A percentile compares a stretch with the other conserved stretches of the same genome.
Evolutionary conservation across 2,888 invertebrate species (phyloP).

Genomic region (Gibbula magus): DNA sequence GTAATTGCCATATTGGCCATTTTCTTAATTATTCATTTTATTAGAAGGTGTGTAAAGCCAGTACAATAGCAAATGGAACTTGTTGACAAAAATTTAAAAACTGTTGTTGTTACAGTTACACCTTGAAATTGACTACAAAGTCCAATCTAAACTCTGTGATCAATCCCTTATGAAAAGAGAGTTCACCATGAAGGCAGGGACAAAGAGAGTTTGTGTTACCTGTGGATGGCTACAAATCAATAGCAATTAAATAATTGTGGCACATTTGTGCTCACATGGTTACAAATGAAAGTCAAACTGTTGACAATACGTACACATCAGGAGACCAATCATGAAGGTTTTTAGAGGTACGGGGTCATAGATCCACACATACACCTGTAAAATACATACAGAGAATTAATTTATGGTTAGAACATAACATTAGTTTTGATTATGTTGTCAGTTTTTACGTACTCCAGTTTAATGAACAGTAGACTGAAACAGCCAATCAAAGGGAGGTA

Average conservation of each 20-base stretch:
- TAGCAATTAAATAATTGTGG: not conserved
- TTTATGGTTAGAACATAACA: no score
- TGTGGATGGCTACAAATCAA: not conserved
- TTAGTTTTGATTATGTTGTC: no score
- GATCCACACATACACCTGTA: conserved; percentile 92
- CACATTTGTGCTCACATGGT: not conserved
- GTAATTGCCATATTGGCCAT: not conserved
- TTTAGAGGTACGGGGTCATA: conserved; percentile 92
- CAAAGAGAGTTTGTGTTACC: not conserved
- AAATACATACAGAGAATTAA: not conserved
- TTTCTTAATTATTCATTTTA: no score
- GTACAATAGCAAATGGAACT: no score
- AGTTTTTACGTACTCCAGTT: no score
- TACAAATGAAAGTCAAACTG: not conserved
- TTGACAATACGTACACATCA: conserved; percentile 72
- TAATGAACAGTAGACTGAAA: no score
- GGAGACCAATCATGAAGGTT: conserved; percentile 89
- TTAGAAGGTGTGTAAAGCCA: no score
- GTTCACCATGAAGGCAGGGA: not conserved
- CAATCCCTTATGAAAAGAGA: no score
- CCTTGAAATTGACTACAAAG: not conserved
- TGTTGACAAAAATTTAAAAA: no score
- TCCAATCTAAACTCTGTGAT: no score
- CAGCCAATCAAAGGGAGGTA: no score
- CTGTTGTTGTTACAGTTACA: not conserved